These are phyloP conservation scores for Diadromus collaris DNA, from an alignment of 2,888 invertebrate genomes.

Conservation along the genomic window DNA sequence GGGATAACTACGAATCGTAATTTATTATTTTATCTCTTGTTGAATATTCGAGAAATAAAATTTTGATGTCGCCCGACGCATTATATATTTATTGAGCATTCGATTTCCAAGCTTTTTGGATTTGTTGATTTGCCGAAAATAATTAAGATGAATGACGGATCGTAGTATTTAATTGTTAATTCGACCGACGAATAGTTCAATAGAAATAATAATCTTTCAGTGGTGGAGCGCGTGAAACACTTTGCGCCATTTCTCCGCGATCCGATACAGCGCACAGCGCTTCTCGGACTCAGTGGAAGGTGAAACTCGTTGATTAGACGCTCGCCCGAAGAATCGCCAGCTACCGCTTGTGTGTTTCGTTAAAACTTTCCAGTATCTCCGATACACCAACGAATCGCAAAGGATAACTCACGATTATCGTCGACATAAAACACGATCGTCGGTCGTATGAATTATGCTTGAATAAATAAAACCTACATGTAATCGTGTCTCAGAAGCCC, in stretches of 20 bases:
- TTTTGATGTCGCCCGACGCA: not conserved
- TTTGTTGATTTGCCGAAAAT: too few species aligned
- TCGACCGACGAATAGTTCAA: not conserved
- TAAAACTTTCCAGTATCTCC: slow-evolving; percentile 11
- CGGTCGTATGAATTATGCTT: not conserved
- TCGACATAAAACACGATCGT: not conserved
- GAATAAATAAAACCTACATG: not conserved
- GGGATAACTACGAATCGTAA: too few species aligned
- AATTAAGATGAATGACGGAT: not conserved
- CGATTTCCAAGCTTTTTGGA: not conserved
- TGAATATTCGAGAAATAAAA: too few species aligned
- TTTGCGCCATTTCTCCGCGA: slow-evolving; percentile 28
- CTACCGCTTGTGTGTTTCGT: slow-evolving; percentile 34
- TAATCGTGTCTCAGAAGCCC: not conserved
- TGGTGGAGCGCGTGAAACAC: not conserved
- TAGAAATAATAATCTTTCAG: not conserved
- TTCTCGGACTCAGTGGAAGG: slow-evolving; percentile 50
- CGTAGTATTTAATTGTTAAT: not conserved
- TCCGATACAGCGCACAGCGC: slow-evolving; percentile 15
- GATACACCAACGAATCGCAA: slow-evolving; percentile 3
- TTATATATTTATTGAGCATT: not conserved
- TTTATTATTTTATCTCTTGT: too few species aligned
- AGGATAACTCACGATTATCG: not conserved
- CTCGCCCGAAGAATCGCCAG: slow-evolving; percentile 19
- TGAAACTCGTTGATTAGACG: slow-evolving; percentile 55